Base-by-base conservation (phyloP, 2,888 invertebrate species). In the Epiblema foenella region DNA sequence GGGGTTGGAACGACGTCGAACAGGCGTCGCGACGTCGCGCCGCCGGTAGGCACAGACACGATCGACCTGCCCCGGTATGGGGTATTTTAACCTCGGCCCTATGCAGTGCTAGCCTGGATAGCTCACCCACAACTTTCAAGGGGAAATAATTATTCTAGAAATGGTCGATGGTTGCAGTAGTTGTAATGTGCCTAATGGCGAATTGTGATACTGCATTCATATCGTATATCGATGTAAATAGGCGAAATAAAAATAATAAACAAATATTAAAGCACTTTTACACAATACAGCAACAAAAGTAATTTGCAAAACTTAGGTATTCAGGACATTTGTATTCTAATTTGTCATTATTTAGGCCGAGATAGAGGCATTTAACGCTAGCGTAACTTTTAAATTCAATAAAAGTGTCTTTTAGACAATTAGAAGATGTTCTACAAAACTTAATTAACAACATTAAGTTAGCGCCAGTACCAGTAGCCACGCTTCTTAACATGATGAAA, bases 1-100 rank as follows among this genome's bases (percentile, higher is more conserved):
- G 79, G 86, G 87, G 87, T 82, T 80, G 80, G 78, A 71, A 77
- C 75, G 83, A 73, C 85, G 80, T 75, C 77, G 81, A 78, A 73
- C 77, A 74, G 78, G 77, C 78, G 79, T 77, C 78, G 78, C 79
- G 79, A 75, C 78, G 77, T 73, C 76, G 69, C 81, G 80, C 72
- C 80, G 66, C 67, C 54, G 59, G 54, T 63, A 59, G 51, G 29
- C 58, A 24, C 64, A 58, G 59, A 64, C 76, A 73, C 78, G 74
- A 75, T 68, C 75, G 71, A 71, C 71, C 71, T 66, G 66, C 49
- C 67, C 66, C 71, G 39, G 66, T 49, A 60, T 54, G 64, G 64
- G 64, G 64, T 64, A 64, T 64, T 68, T 57, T 63, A 69, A 57
- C 56, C 63, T 56, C 33, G 39, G 20, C n/a, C 39, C 68, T 56